Percentiles rank a stretch among this genome's conserved stretches.
Conservation (phyloP, 2,113 vertebrate species). For the Hyla sarda region DNA sequence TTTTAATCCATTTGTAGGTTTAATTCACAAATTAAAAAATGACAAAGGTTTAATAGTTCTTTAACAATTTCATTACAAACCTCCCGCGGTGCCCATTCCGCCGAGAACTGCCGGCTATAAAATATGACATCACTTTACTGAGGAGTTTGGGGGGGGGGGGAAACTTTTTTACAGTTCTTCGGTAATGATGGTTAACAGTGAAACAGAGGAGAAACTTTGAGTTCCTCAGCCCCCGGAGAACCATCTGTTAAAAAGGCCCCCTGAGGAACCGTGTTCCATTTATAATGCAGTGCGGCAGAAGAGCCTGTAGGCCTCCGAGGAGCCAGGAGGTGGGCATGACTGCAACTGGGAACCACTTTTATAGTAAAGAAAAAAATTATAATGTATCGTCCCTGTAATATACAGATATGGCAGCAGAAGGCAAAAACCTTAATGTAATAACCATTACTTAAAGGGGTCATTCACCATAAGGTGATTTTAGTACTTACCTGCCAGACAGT, state of each 20-base stretch:
- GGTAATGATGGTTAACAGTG: background rate
- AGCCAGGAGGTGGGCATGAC: too few species aligned
- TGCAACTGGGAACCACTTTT: too few species aligned
- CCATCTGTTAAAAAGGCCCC: background rate
- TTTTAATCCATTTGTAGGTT: conserved; percentile 60
- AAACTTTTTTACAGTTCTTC: conserved; percentile 11
- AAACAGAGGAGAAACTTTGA: background rate
- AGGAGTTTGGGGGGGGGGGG: background rate
- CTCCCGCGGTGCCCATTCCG: conserved; percentile 14
- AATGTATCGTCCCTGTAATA: too few species aligned
- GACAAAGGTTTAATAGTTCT: conserved; percentile 57
- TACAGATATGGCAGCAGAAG: too few species aligned
- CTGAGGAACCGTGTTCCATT: background rate
- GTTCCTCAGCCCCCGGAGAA: background rate
- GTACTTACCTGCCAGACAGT: too few species aligned
- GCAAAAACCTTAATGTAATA: too few species aligned
- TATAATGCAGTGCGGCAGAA: too few species aligned
- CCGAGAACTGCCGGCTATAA: conserved; percentile 27
- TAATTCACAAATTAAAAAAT: conserved; percentile 58
- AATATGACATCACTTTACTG: conserved; percentile 20
- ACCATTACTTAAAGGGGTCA: too few species aligned
- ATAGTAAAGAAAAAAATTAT: too few species aligned
- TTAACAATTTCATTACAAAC: conserved; percentile 47
- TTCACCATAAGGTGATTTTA: too few species aligned
- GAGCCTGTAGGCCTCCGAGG: too few species aligned